These are phyloP conservation scores for Leucopternis melanops DNA, from an alignment of 2,113 vertebrate genomes.

Conservation along the genomic window DNA sequence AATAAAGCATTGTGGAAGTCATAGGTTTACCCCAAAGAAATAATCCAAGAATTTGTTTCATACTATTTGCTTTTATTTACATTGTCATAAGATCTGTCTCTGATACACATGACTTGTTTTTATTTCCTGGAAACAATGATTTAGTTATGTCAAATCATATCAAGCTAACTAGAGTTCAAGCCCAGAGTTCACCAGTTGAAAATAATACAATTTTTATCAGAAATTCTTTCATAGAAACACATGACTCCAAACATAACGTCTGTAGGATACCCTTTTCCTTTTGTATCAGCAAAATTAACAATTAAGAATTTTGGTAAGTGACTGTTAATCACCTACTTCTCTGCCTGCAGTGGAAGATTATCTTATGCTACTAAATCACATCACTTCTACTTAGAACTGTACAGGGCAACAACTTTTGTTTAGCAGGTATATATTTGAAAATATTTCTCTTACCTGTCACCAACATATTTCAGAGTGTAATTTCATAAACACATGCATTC, in stretches of 20 bases:
- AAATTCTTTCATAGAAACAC: background rate
- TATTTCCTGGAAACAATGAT: background rate
- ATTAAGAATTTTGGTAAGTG: background rate
- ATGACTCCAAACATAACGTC: background rate
- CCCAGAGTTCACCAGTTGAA: background rate
- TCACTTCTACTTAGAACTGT: background rate
- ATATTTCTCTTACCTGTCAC: background rate
- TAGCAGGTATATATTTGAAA: background rate
- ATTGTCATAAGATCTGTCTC: background rate
- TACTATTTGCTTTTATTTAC: background rate
- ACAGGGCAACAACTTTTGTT: background rate
- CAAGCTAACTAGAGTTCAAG: background rate
- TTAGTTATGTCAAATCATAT: background rate
- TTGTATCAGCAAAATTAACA: background rate
- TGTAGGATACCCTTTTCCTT: background rate
- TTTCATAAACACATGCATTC: background rate
- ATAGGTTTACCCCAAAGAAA: background rate
- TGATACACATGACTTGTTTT: background rate
- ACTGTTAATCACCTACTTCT: background rate
- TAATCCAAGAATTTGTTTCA: background rate
- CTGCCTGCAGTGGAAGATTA: background rate
- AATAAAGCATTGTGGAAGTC: background rate
- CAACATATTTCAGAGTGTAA: background rate
- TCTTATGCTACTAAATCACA: background rate
- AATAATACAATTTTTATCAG: background rate